Evolutionary conservation across 2,888 invertebrate genomes (phyloP).

Genomic region (Zootermopsis nevadensis): DNA sequence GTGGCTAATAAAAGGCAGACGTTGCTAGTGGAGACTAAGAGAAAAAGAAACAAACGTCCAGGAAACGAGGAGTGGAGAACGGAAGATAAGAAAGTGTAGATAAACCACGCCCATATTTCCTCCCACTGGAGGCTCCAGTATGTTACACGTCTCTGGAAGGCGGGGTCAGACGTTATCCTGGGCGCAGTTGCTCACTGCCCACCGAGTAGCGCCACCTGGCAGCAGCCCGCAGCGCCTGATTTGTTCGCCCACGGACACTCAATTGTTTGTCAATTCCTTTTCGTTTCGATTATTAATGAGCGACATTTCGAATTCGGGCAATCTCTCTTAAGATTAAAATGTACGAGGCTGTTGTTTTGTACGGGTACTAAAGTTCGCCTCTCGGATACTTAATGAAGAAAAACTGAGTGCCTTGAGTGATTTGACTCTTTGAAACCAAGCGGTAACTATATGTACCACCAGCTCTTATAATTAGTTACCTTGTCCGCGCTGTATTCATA

Average conservation of each 20-base stretch:
- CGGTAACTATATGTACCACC: no score
- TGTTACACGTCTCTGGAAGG: constrained; percentile 38
- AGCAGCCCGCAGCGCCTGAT: no score
- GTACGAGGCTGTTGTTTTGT: no score
- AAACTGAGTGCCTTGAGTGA: no score
- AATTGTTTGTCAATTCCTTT: neutral
- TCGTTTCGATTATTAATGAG: neutral
- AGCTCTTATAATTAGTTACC: no score
- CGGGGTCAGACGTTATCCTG: constrained; percentile 32
- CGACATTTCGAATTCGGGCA: no score
- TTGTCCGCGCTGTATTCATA: no score
- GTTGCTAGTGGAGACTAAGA: constrained; percentile 18
- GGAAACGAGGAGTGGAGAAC: constrained; percentile 27
- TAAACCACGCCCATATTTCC: constrained; percentile 40
- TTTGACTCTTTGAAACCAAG: no score
- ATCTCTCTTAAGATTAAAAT: no score
- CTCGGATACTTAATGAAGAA: no score
- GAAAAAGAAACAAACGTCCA: constrained; percentile 15
- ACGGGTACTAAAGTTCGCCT: no score
- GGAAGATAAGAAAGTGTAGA: constrained; percentile 41
- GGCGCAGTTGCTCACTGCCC: neutral
- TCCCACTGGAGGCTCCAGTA: constrained; percentile 41
- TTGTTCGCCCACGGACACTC: neutral
- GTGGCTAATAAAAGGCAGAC: constrained; percentile 14
- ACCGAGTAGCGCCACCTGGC: neutral